Evolutionary conservation across 2,888 invertebrate genomes (phyloP), one percentile per base, ranked within the genome.

Genomic region (Asteroscopus sphinx): DNA sequence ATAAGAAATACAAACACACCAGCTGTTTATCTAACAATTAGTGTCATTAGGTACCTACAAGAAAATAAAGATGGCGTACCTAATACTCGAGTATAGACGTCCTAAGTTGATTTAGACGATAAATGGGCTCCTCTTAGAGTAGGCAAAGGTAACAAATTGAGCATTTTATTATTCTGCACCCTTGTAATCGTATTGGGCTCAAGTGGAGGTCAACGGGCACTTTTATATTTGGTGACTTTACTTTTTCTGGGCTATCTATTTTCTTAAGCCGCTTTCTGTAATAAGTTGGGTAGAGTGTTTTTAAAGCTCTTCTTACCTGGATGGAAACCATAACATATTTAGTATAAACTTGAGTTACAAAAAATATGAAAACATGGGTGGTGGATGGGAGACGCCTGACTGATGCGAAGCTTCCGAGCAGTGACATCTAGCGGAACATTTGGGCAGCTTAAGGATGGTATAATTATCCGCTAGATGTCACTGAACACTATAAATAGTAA

Each of bases 91-190:
- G 56, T 70, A 76, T 71, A 57, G 61, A 61, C 68, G 56, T 64
- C 47, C 61, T 80, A 81, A 85, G 78, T 83, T 82, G 76, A 82
- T 88, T 85, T 78, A 63, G 47, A 65, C 74, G 79, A 84, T 85
- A 85, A 88, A 87, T 86, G 72, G 77, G 65, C 74, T 72, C 79
- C 82, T 82, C 79, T 86, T 82, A 78, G 66, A 70, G 59, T 74
- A 83, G 79, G 83, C 80, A 83, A 80, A 83, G 80, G 87, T 86
- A 88, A 89, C 87, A 86, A 92, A 91, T 90, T 88, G 89, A 79
- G 72, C 84, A 82, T 89, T 88, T 91, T 89, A 91, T 92, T 91
- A 88, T 89, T 83, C 86, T 78, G 73, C 79, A 81, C 89, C 88
- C 86, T 80, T 85, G 73, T 88, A 90, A 91, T 89, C 81, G 82